phyloP scores from a whole-genome alignment of 1,140 invertebrate genomes.

The Olivierus martensii region DNA sequence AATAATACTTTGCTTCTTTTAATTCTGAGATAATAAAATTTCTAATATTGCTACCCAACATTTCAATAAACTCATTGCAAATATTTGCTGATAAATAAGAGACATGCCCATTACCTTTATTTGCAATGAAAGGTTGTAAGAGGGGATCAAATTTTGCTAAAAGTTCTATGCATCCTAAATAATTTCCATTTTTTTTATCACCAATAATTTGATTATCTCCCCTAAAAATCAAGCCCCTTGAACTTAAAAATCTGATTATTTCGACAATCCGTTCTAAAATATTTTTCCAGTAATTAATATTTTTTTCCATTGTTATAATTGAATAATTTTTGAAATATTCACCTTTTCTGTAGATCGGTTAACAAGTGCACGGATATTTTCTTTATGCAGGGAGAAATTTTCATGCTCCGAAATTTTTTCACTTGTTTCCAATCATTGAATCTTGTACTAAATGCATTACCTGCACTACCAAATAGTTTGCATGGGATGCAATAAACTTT shows the following conservation, averaged over 20 bases:
- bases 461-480: background rate
- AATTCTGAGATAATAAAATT: background rate
- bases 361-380: background rate
- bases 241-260: background rate
- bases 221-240: background rate
- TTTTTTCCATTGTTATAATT: background rate
- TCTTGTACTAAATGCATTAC: background rate
- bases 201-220: background rate
- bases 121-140: background rate
- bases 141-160: background rate
- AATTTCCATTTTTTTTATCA: constrained; percentile 1
- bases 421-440: background rate
- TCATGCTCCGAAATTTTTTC: background rate
- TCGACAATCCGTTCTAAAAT: background rate
- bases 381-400: background rate
- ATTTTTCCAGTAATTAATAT: background rate
- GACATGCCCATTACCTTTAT: background rate
- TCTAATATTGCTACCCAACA: background rate
- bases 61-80: constrained; percentile 2
- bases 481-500: background rate
- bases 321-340: background rate
- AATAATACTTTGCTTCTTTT: constrained; percentile 1
- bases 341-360: background rate
- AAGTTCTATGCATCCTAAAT: background rate
- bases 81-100: constrained; percentile 2